Conservation (phyloP, 2,888 invertebrate genomes). For the Zootermopsis nevadensis region DNA sequence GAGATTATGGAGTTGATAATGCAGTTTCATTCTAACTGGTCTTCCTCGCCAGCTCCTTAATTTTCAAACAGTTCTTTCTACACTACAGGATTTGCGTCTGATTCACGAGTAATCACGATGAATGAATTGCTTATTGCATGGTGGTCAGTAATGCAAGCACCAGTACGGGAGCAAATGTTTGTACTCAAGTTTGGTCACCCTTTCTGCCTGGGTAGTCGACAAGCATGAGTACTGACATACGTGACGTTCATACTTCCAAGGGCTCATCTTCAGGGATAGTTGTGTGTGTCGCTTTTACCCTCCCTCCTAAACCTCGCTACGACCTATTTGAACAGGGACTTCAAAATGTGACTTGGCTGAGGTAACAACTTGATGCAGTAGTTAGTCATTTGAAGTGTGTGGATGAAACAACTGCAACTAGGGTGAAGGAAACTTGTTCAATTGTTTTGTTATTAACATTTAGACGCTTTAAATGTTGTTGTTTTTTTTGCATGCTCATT, state of each 20-base stretch:
- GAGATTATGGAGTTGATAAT: too few species aligned
- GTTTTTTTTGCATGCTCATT: neutral
- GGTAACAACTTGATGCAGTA: constrained; percentile 3
- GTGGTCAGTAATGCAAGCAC: neutral
- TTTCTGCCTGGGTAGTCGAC: neutral
- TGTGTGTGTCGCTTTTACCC: constrained; percentile 32
- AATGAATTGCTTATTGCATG: constrained; percentile 33
- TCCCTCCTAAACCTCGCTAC: neutral
- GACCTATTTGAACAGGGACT: constrained; percentile 19
- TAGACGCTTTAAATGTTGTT: neutral
- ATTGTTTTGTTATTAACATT: neutral
- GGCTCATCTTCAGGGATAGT: constrained; percentile 37
- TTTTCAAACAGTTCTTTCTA: too few species aligned
- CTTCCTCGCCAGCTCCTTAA: too few species aligned
- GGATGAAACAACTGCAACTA: constrained; percentile 25
- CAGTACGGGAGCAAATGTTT: constrained; percentile 12
- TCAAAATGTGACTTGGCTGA: constrained; percentile 6
- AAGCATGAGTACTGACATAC: neutral
- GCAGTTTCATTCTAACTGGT: too few species aligned
- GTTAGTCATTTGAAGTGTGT: constrained; percentile 27
- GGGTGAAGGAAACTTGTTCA: neutral
- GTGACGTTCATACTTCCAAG: constrained; percentile 38
- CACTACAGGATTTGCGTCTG: constrained; percentile 17
- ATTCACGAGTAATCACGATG: constrained; percentile 25
- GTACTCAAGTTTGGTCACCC: constrained; percentile 8